Evolutionary conservation across 2,797 vertebrate genomes (phyloP).

Genomic region (Enteromius unitaeniatus): DNA sequence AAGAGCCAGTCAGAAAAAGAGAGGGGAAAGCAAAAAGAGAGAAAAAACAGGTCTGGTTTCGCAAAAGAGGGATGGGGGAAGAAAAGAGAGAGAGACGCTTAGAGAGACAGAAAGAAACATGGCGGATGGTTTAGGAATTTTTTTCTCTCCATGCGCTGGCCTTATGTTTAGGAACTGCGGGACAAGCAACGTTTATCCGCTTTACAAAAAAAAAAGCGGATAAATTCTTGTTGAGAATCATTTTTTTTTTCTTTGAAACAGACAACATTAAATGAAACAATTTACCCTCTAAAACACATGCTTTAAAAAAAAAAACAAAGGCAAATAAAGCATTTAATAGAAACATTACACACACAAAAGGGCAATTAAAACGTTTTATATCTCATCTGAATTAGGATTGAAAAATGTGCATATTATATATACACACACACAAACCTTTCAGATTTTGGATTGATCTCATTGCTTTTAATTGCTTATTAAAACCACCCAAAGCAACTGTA

Average conservation of each 20-base stretch:
- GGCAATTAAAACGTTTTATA: not conserved
- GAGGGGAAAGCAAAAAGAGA: slow-evolving; percentile 26
- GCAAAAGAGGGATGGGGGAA: not conserved
- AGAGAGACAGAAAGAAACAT: slow-evolving; percentile 37
- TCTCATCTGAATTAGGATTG: not conserved
- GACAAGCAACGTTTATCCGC: not conserved
- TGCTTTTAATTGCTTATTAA: not conserved
- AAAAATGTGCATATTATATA: not conserved
- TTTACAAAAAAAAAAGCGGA: slow-evolving; percentile 11
- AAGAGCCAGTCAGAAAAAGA: slow-evolving; percentile 41
- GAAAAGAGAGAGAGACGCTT: slow-evolving; percentile 6
- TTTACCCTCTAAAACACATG: too few species aligned
- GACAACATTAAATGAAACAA: not conserved
- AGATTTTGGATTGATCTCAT: not conserved
- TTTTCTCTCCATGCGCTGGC: not conserved
- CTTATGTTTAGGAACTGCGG: not conserved
- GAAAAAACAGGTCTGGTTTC: slow-evolving; percentile 48
- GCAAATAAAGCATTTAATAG: not conserved
- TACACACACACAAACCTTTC: too few species aligned
- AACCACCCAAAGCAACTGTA: not conserved
- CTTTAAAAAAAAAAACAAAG: not conserved
- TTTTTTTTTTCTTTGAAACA: slow-evolving; percentile 7
- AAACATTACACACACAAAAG: not conserved
- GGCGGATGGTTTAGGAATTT: slow-evolving; percentile 27
- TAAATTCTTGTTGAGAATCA: not conserved